Conservation (phyloP, 2,888 invertebrate genomes). For the Calameuta filiformis region DNA sequence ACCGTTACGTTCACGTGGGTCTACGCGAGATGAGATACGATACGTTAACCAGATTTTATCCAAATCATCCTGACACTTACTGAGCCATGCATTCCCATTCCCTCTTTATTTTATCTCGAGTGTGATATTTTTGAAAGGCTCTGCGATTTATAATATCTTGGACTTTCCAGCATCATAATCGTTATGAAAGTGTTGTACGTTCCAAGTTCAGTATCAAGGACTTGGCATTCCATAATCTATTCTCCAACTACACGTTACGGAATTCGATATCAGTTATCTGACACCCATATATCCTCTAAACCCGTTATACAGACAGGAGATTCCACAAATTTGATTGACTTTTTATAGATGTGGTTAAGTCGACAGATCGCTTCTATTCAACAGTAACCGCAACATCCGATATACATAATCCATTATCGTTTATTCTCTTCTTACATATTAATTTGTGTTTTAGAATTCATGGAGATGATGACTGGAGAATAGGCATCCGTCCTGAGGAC, state of each 20-base stretch:
- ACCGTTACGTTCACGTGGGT: background rate
- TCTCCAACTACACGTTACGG: background rate
- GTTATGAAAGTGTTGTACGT: constrained; percentile 7
- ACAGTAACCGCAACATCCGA: background rate
- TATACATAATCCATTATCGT: background rate
- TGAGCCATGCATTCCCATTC: background rate
- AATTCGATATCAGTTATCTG: background rate
- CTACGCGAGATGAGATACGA: background rate
- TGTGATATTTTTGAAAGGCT: background rate
- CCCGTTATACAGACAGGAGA: too few relatives aligned
- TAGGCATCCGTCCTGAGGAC: constrained; percentile 65
- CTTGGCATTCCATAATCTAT: constrained; percentile 33
- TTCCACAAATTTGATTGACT: background rate
- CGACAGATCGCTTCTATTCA: background rate
- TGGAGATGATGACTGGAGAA: constrained; percentile 97
- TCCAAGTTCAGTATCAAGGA: constrained; percentile 35
- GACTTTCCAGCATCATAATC: background rate
- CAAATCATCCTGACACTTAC: background rate
- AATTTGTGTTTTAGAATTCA: constrained; percentile 80
- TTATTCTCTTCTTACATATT: background rate
- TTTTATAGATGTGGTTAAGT: background rate
- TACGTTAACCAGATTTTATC: background rate
- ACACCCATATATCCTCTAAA: background rate
- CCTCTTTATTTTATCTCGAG: background rate
- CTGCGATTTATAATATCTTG: constrained; percentile 5